Conservation (phyloP, 2,113 vertebrate genomes). For the Nansenia antarctica region DNA sequence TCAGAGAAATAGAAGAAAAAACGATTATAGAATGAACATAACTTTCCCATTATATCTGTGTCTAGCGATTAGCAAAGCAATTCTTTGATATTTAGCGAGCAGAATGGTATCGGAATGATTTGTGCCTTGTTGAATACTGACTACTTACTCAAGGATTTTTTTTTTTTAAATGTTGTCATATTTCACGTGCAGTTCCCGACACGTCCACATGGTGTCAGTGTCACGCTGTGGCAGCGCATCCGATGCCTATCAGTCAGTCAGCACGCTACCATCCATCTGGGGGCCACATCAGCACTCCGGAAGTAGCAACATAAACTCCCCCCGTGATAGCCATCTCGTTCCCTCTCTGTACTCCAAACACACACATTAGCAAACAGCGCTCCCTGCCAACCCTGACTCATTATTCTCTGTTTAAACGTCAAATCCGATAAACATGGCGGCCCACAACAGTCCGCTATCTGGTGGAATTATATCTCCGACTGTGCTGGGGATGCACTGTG, state of each 20-base stretch:
- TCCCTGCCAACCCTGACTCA: slow-evolving; percentile 39
- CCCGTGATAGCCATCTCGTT: slow-evolving; percentile 56
- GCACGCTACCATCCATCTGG: slow-evolving; percentile 48
- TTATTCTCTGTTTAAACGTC: slow-evolving; percentile 49
- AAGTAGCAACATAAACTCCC: slow-evolving; percentile 62
- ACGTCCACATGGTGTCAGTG: slow-evolving; percentile 67
- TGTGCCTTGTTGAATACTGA: no score
- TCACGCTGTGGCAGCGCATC: slow-evolving; percentile 45
- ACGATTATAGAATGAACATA: no score
- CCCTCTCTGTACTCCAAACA: slow-evolving; percentile 21
- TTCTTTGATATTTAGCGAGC: no score
- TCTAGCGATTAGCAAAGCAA: no score
- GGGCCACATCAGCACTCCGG: slow-evolving; percentile 66
- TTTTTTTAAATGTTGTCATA: no score
- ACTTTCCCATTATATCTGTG: no score
- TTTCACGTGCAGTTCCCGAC: slow-evolving; percentile 6
- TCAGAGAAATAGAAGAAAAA: no score
- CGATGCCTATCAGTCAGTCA: slow-evolving; percentile 54
- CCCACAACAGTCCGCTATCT: not conserved
- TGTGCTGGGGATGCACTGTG: not conserved
- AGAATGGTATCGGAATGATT: no score
- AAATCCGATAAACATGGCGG: slow-evolving; percentile 31
- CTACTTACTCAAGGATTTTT: no score
- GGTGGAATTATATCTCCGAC: slow-evolving; percentile 13
- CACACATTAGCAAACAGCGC: slow-evolving; percentile 20